Base-by-base conservation (phyloP, 1,140 invertebrate genomes). In the Pteromalus puparum region DNA sequence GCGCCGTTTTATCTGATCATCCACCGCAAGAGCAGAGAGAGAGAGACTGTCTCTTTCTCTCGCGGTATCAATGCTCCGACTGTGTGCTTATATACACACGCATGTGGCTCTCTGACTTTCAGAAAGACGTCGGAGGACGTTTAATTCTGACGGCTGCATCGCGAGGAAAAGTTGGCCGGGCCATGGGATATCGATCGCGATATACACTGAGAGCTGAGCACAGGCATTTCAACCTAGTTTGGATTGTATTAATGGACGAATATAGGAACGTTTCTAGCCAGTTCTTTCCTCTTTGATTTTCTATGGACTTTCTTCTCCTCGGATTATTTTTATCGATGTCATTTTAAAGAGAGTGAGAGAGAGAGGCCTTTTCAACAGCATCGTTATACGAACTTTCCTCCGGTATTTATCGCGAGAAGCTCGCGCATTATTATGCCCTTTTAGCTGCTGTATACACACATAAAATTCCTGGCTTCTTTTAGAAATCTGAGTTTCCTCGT, bases 1-100 rank as follows among this genome's bases (percentile, higher is more conserved):
- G n/a, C 42, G 48, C 3, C 24, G 30, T 53, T n/a, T 82, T 82
- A 82, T 82, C 80, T 82, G 80, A 82, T 82, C 68, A 0, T 61
- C 53, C 21, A 7, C 53, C 21, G 18, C 53, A 21, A 61, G 53
- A 5, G 53, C 18, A 21, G 15, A 48, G n/a, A n/a, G 3, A 34
- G 30, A 15, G 15, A 48, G 46, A 48, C 46, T 10, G 46, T 48
- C 30, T 34, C 30, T 34, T 15, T 48, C 46, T 48, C 18, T 53
- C 48, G 48, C 18, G 15, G 18, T 61, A 21, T 61, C 53, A 61
- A 61, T 21, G 53, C 18, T 6, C 53, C 53, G 53, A 6, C 21
- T 61, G 53, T 61, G 21, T 18, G 2, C 3, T 1, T 18, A 53
- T 61, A 3, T 7, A n/a, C 4, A 61, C 6, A 67, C 76, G 53